Conservation (phyloP, 64 coral and sea anemone genomes). For the Montipora capricornis region DNA sequence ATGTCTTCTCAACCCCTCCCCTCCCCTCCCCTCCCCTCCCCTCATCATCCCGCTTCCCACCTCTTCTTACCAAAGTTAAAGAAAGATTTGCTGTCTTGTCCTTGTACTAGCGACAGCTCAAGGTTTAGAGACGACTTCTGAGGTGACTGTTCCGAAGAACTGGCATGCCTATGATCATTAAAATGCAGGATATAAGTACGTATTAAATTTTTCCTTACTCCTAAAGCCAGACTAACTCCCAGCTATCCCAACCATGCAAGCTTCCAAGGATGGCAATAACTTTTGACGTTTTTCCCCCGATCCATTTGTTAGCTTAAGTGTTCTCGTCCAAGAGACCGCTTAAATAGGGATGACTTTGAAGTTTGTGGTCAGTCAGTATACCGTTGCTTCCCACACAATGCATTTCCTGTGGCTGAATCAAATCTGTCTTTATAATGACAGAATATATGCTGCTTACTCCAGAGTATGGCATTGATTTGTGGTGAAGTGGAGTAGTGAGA, state of each 20-base stretch:
- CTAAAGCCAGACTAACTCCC: neutral
- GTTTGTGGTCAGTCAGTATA: no score
- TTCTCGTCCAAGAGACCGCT: no score
- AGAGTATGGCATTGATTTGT: neutral
- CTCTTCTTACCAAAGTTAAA: slow-evolving; percentile 31
- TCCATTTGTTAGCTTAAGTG: no score
- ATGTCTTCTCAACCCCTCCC: no score
- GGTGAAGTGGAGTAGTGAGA: neutral
- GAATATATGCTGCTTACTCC: neutral
- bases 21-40: no score
- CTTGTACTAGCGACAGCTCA: neutral
- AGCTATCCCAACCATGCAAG: neutral
- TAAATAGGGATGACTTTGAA: no score
- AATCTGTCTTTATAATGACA: neutral
- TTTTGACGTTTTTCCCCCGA: neutral
- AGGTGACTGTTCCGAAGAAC: neutral
- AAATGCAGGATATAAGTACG: neutral
- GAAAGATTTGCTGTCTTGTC: slow-evolving; percentile 18
- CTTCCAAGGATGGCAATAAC: neutral
- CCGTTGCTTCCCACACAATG: neutral
- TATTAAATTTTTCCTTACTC: neutral
- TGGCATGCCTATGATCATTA: neutral
- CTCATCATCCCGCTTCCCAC: neutral
- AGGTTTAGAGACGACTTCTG: neutral
- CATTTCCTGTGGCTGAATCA: neutral